Percentiles rank a stretch among this genome's conserved stretches.
These are phyloP conservation scores for Drosophila watanabei DNA, from an alignment of 1,140 invertebrate species.

Conservation along the genomic window DNA sequence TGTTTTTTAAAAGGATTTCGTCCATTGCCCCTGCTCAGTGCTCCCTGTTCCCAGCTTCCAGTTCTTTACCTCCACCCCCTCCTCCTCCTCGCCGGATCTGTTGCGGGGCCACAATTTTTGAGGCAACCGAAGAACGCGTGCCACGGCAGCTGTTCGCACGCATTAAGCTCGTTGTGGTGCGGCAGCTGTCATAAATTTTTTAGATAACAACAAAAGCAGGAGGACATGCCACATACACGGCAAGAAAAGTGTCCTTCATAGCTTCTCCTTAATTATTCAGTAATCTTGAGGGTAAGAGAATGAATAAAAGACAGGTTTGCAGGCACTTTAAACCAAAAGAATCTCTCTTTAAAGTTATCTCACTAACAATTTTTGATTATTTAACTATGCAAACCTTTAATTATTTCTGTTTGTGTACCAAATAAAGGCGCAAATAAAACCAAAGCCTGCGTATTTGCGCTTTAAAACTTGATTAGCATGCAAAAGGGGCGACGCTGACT, in stretches of 20 bases:
- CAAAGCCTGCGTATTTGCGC: slow-evolving; percentile 56
- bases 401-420: slow-evolving; percentile 10
- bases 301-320: neutral
- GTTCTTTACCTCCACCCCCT: neutral
- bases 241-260: slow-evolving; percentile 2
- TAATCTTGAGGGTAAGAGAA: neutral
- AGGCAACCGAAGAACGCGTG: slow-evolving; percentile 53
- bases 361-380: neutral
- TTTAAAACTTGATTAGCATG: slow-evolving; percentile 71
- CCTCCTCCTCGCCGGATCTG: neutral
- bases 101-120: slow-evolving; percentile 12
- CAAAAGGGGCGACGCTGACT: slow-evolving; percentile 40
- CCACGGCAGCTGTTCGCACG: slow-evolving; percentile 75
- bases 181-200: slow-evolving; percentile 75
- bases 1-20: slow-evolving; percentile 83
- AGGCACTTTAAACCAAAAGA: neutral
- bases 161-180: slow-evolving; percentile 61
- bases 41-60: neutral
- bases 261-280: neutral
- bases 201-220: slow-evolving; percentile 44
- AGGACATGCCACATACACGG: slow-evolving; percentile 25
- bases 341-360: neutral
- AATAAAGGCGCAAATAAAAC: slow-evolving; percentile 42
- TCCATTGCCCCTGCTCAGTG: slow-evolving; percentile 52
- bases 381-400: neutral